Percentiles rank a stretch among this genome's conserved stretches.
Evolutionary conservation across 2,113 vertebrate genomes (phyloP).

Genomic region (Serinus canaria): DNA sequence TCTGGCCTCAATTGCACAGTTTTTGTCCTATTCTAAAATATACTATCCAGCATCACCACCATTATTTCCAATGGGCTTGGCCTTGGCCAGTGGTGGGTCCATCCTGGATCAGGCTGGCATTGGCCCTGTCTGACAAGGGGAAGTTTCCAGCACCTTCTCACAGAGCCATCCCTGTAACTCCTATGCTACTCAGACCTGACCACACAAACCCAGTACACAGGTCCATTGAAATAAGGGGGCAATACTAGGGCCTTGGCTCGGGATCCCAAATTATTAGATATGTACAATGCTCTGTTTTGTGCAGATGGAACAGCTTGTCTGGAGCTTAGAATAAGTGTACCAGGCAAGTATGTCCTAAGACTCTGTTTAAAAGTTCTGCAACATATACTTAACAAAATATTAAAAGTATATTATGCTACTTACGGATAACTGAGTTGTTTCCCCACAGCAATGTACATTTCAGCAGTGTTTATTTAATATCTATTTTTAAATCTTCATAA

Average conservation of each 20-base stretch:
- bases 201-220: neutral
- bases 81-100: neutral
- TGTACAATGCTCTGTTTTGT: neutral
- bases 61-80: neutral
- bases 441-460: neutral
- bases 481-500: neutral
- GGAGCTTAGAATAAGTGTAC: neutral
- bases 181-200: neutral
- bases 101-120: neutral
- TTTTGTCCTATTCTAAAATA: neutral
- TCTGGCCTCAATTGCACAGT: neutral
- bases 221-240: neutral
- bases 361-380: neutral
- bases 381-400: neutral
- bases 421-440: neutral
- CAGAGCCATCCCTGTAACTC: neutral
- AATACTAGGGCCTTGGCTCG: neutral
- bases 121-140: too few species aligned
- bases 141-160: neutral
- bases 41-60: accelerated
- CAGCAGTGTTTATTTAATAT: neutral
- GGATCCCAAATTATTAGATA: neutral
- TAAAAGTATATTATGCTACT: neutral
- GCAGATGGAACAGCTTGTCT: neutral
- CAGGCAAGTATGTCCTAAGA: neutral